A percentile compares a stretch with the other conserved stretches of the same genome.
These are phyloP conservation scores for Chroicocephalus ridibundus DNA, from an alignment of 2,113 vertebrate species.

Conservation along the genomic window DNA sequence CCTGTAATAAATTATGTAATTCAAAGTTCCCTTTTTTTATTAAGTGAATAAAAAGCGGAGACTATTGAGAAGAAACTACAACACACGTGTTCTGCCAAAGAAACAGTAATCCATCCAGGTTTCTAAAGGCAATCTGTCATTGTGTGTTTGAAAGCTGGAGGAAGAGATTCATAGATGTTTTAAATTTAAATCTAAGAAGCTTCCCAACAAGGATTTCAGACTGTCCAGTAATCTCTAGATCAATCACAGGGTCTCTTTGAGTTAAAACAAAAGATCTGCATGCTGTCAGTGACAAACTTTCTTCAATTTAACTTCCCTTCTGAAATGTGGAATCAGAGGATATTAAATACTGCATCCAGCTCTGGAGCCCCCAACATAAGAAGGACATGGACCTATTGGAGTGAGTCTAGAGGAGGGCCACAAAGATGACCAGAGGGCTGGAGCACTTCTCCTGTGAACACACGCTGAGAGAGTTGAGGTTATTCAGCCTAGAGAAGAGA, in stretches of 20 bases:
- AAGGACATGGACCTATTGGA: neutral
- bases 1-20: neutral
- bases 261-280: neutral
- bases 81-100: neutral
- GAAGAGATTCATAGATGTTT: neutral
- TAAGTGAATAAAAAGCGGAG: neutral
- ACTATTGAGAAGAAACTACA: neutral
- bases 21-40: neutral
- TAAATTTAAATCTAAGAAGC: neutral
- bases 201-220: neutral
- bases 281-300: neutral
- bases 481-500: neutral
- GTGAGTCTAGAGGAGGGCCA: neutral
- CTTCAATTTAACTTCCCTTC: neutral
- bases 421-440: neutral
- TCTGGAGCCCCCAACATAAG: neutral
- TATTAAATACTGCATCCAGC: neutral
- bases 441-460: neutral
- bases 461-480: neutral
- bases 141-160: neutral
- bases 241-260: rapidly evolving
- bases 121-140: neutral
- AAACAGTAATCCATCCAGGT: neutral
- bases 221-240: neutral
- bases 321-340: neutral